Evolutionary conservation across 2,797 vertebrate species (phyloP), one percentile per base, ranked within the genome.

Genomic region (Danio jaintianensis): DNA sequence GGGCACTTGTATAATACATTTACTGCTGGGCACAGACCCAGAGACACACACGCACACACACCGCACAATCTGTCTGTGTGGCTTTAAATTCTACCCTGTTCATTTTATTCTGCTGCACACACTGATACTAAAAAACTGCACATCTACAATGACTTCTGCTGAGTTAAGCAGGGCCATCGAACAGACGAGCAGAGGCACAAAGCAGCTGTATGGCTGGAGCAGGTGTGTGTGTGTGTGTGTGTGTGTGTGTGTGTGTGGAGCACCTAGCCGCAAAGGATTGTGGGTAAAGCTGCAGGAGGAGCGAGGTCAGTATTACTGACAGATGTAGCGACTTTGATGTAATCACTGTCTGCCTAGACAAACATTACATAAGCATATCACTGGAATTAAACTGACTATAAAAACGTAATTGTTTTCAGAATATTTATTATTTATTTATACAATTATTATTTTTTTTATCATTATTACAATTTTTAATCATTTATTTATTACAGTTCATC

Each of bases 161-260:
- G 82, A 88, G 74, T 74, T 61, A 67, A 77, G 75, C 78, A 74
- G 61, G 52, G 10, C 52, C 3, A 29, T 40, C 1, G 40, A 67
- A 78, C n/a, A 18, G 5, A 72, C 15, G 2, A 77, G 58, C 15
- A 4, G 13, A 47, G 22, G 42, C n/a, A 79, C 63, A 79, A 59
- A 59, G 53, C 62, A 38, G 15, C 5, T 6, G 1, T 10, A n/a
- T 1, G 52, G 22, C 42, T 56, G 52, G 52, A 61, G 55, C 2
- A 0, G 13, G 56, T 20, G 18, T 22, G 53, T 15, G 36, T n/a
- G n/a, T n/a, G n/a, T n/a, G n/a, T n/a, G 47, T 11, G 12, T 10
- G 36, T 36, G 13, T 0, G 2, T 45, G n/a, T n/a, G 47, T 11
- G 12, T 10, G 36, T 36, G 13, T 0, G 2, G 45, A 9, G 50